Evolutionary conservation across 2,888 invertebrate genomes (phyloP), one percentile per base, ranked within the genome.

Genomic region (Drosophila hawaiiensis): DNA sequence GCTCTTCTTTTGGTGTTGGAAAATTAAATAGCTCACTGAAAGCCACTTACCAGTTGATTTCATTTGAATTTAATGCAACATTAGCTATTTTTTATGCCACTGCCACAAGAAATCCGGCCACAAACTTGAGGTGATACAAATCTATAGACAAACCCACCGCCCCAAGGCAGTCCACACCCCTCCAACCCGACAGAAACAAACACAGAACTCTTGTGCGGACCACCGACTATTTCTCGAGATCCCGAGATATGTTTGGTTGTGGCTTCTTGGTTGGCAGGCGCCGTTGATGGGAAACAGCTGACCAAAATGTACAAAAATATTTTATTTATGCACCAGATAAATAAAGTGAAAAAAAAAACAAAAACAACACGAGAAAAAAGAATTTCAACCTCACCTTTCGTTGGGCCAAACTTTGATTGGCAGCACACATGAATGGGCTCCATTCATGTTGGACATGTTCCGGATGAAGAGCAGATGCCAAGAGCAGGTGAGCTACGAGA

Each of bases 11-110:
- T 69, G 56, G 77, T 81, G 78, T 74, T 81, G 75, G 77, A 37
- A 82, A 87, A 88, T 88, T 89, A 88, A 88, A 88, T 88, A 88
- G 87, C 87, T 88, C 83, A 88, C 73, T 89, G 87, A 88, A 89
- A 89, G 83, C 87, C 84, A 80, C 89, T 87, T 79, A 84, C 79
- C 87, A 89, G 87, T 87, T 84, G 87, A 88, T 89, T 88, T 88
- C 89, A 89, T 83, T 72, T 89, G 87, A 84, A 84, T 88, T 88
- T 88, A 84, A 88, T 88, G 87, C 87, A 87, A 89, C 89, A 88
- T 88, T 88, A 88, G 84, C 82, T 64, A 52, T 76, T 79, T 78
- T 83, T 84, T 84, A 80, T 89, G 73, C 84, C 80, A 33, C 59
- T 56, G 70, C 65, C 69, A 63, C 41, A 16, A 29, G 47, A 50